These are phyloP conservation scores for Hiodon tergisus DNA, from an alignment of 2,113 vertebrate species.

Conservation along the genomic window DNA sequence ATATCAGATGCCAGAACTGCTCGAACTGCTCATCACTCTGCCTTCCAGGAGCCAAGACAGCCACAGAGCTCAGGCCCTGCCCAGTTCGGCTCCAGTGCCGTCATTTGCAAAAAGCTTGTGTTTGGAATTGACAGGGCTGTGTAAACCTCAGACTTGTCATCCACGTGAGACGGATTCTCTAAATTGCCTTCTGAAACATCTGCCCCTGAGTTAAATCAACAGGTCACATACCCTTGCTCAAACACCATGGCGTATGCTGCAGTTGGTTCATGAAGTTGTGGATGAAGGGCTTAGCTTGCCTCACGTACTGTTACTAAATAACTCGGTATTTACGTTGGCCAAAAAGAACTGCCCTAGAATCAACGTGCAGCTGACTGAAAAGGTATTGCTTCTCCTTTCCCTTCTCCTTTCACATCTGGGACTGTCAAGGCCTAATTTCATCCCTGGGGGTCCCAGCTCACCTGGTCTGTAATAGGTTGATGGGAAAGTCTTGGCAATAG, in stretches of 20 bases:
- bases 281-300: conserved; percentile 36
- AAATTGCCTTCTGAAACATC: conserved; percentile 41
- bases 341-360: conserved; percentile 22
- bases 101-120: not conserved
- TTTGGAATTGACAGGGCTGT: conserved; percentile 47
- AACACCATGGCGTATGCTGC: conserved; percentile 22
- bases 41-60: not conserved
- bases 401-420: not conserved
- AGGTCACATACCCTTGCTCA: conserved; percentile 26
- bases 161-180: conserved; percentile 18
- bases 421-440: not conserved
- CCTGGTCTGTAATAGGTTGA: not conserved
- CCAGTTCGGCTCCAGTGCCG: not conserved
- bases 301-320: conserved; percentile 32
- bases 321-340: conserved; percentile 19
- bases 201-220: conserved; percentile 50
- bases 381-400: no score
- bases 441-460: not conserved
- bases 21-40: not conserved
- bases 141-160: conserved; percentile 57
- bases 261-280: conserved; percentile 39
- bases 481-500: not conserved
- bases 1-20: not conserved
- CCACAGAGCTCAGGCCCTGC: not conserved
- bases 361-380: conserved; percentile 7